Evolutionary conservation across 1,140 invertebrate species (phyloP), one percentile per base, ranked within the genome.

Genomic region (Diorhabda sublineata): DNA sequence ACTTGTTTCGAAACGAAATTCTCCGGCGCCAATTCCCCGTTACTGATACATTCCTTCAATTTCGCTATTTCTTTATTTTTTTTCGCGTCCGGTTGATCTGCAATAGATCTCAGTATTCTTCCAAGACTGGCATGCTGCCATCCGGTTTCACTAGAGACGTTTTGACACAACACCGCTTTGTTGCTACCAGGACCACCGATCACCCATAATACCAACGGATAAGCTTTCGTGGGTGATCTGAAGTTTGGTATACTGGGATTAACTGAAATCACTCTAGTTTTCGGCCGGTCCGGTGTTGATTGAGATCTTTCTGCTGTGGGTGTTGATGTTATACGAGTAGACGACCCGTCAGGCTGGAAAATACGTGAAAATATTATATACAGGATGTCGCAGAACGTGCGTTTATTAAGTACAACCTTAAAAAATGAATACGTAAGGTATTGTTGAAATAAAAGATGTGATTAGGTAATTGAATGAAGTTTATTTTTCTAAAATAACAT

Each of bases 21-120:
- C 70, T 89, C 82, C 0, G 92, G 87, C 2, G 92, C 92, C 81
- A 95, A 85, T 79, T 95, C 93, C 5, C 94, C 94, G n/a, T 88
- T 88, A 47, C 88, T 85, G 69, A 97, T 87, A 6, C 91, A 87
- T 42, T 91, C 86, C 61, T 88, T 79, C 75, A 88, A 81, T 68
- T 84, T 80, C 58, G 84, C 81, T 0, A 83, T 82, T 70, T 89
- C 87, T 1, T 82, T 85, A 60, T 82, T 85, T 61, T 83, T 82
- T 60, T 82, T 84, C 45, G 82, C 83, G 58, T 73, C 67, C 44
- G 86, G 82, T 42, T 85, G 81, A 81, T 91, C 82, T 65, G 91
- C 88, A 52, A 90, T 83, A 0, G 84, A 83, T 63, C 92, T 68
- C 42, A 94, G 82, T 8, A 91, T 76, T 66, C 88, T 86, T 2